Conservation (phyloP, 1,140 invertebrate species). For the Dinoponera quadriceps region DNA sequence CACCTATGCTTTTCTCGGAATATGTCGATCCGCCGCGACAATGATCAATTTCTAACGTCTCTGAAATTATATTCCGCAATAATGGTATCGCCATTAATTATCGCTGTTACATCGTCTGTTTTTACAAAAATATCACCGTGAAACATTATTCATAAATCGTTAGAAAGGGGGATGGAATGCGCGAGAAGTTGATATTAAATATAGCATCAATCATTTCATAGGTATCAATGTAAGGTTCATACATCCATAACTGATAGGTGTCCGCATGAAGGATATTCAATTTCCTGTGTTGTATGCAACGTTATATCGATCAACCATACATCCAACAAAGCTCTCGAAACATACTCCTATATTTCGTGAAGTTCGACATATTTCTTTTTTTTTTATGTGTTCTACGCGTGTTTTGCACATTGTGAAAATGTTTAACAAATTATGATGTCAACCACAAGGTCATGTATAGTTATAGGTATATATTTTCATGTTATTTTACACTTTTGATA, state of each 20-base stretch:
- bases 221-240: constrained; percentile 67
- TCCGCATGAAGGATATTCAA: constrained; percentile 67
- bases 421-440: constrained; percentile 21
- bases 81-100: background rate
- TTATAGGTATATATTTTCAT: background rate
- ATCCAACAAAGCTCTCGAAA: constrained; percentile 50
- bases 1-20: background rate
- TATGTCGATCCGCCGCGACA: constrained; percentile 13
- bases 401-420: constrained; percentile 33
- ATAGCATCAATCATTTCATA: constrained; percentile 62
- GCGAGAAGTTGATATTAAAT: constrained; percentile 44
- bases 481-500: background rate
- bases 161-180: background rate
- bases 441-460: background rate
- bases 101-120: background rate
- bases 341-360: constrained; percentile 45
- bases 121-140: background rate
- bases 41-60: constrained; percentile 24
- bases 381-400: constrained; percentile 17
- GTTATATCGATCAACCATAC: constrained; percentile 63
- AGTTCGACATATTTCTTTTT: constrained; percentile 39
- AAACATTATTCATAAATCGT: constrained; percentile 19
- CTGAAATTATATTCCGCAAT: background rate
- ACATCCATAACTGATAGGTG: constrained; percentile 67
- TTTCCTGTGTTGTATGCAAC: constrained; percentile 67